phyloP scores from a whole-genome alignment of 2,113 vertebrate species.

The Oophaga pumilio region DNA sequence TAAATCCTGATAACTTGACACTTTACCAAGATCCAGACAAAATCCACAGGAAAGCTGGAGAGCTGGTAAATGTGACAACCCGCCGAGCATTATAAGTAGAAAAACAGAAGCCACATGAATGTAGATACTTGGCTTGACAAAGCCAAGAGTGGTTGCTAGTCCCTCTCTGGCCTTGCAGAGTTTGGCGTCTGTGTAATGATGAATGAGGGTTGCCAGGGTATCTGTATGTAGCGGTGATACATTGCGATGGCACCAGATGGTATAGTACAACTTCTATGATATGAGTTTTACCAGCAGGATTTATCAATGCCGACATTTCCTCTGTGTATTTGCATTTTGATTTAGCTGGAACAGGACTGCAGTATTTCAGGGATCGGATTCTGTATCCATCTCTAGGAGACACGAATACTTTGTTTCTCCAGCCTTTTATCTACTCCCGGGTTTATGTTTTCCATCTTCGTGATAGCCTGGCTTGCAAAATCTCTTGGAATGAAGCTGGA shows the following conservation, averaged over 20 bases:
- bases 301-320: slow-evolving; percentile 56
- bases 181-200: slow-evolving; percentile 52
- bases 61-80: slow-evolving; percentile 41
- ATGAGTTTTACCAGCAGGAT: slow-evolving; percentile 55
- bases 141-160: slow-evolving; percentile 30
- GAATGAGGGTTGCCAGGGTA: slow-evolving; percentile 56
- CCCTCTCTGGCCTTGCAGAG: slow-evolving; percentile 43
- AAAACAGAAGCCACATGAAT: slow-evolving; percentile 54
- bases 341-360: slow-evolving; percentile 40
- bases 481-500: slow-evolving; percentile 10
- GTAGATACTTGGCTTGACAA: slow-evolving; percentile 42
- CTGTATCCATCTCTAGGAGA: slow-evolving; percentile 19
- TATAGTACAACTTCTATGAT: slow-evolving; percentile 56
- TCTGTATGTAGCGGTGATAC: slow-evolving; percentile 55
- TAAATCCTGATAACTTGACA: slow-evolving; percentile 11
- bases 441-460: slow-evolving; percentile 20
- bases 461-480: slow-evolving; percentile 34
- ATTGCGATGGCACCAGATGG: slow-evolving; percentile 59
- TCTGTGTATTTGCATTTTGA: slow-evolving; percentile 57
- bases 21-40: slow-evolving; percentile 40
- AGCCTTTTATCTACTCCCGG: slow-evolving; percentile 18
- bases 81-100: slow-evolving; percentile 35
- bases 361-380: slow-evolving; percentile 42
- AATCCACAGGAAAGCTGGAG: slow-evolving; percentile 19
- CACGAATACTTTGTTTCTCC: slow-evolving; percentile 9